phyloP scores from a whole-genome alignment of 2,113 vertebrate genomes.

The Galemys pyrenaicus region DNA sequence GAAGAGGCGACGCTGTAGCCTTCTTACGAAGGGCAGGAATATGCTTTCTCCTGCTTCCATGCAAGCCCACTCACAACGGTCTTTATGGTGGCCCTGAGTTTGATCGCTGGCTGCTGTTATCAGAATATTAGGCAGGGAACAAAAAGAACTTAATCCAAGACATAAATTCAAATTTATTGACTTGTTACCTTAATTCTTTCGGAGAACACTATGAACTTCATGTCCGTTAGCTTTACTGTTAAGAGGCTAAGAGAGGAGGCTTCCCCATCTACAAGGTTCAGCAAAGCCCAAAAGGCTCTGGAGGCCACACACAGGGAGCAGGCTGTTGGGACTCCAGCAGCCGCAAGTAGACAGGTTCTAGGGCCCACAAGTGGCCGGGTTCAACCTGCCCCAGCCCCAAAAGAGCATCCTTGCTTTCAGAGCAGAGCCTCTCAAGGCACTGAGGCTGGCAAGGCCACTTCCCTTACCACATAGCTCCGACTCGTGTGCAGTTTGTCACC shows the following conservation, averaged over 20 bases:
- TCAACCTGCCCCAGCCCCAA: background rate
- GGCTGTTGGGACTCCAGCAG: no score
- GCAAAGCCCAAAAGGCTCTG: background rate
- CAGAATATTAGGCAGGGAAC: background rate
- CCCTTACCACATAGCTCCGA: background rate
- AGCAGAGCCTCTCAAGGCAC: background rate
- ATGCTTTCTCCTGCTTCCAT: background rate
- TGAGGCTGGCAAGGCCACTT: background rate
- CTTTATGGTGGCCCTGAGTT: background rate
- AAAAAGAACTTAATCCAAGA: background rate
- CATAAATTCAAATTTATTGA: background rate
- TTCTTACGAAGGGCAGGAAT: background rate
- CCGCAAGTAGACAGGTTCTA: fast-evolving
- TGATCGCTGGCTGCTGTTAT: background rate
- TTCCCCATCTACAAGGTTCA: background rate
- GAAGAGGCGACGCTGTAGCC: fast-evolving
- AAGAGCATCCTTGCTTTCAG: no score
- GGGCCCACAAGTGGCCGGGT: fast-evolving
- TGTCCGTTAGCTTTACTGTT: background rate
- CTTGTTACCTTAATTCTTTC: background rate
- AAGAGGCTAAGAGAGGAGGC: background rate
- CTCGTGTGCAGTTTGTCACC: fast-evolving
- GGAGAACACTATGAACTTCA: background rate
- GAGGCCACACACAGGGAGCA: background rate
- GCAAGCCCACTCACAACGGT: background rate